phyloP scores from a whole-genome alignment of 2,113 vertebrate species.

The Dendropsophus ebraccatus region DNA sequence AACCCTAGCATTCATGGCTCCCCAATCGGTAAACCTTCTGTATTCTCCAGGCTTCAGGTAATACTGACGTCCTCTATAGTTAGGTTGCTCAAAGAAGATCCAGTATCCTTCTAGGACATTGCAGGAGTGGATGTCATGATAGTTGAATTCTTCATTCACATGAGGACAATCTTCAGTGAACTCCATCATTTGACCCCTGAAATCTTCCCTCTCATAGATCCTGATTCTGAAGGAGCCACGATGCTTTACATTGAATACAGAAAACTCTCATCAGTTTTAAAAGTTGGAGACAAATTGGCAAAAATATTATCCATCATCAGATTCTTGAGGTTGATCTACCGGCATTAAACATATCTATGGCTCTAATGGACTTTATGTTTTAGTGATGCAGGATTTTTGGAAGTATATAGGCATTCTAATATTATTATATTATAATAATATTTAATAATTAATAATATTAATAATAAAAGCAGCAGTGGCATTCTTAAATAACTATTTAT shows the following conservation, averaged over 20 bases:
- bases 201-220: slow-evolving; percentile 78
- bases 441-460: neutral
- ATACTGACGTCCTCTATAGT: slow-evolving; percentile 76
- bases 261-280: neutral
- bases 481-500: no score
- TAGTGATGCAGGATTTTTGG: neutral
- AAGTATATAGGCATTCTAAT: neutral
- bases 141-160: slow-evolving; percentile 76
- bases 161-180: slow-evolving; percentile 78
- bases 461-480: no score
- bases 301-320: neutral
- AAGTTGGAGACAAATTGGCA: neutral
- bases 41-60: slow-evolving; percentile 79
- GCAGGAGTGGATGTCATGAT: slow-evolving; percentile 79
- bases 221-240: slow-evolving; percentile 77
- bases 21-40: slow-evolving; percentile 77
- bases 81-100: slow-evolving; percentile 81
- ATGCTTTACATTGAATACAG: slow-evolving; percentile 65
- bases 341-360: neutral
- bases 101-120: slow-evolving; percentile 79
- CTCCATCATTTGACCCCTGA: slow-evolving; percentile 78
- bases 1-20: slow-evolving; percentile 72
- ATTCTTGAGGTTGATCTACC: neutral
- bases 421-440: neutral
- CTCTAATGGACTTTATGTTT: neutral